Conservation (phyloP, 2,113 vertebrate species). For the Sterrhoptilus dennistouni region DNA sequence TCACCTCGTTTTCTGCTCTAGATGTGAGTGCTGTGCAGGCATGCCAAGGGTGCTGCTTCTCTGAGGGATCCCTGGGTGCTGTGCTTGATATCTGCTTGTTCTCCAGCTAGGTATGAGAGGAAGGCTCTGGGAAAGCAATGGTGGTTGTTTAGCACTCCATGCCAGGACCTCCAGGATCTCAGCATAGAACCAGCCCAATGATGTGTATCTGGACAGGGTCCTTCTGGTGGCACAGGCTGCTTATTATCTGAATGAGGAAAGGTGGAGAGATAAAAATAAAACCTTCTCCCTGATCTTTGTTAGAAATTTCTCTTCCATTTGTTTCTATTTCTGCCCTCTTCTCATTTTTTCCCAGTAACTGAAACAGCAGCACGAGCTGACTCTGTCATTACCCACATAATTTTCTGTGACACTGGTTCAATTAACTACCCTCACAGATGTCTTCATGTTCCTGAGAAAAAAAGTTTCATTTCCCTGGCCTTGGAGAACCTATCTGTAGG, state of each 20-base stretch:
- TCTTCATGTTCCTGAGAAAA: not conserved
- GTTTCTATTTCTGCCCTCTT: slow-evolving; percentile 31
- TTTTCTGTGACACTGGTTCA: slow-evolving; percentile 33
- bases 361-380: not conserved
- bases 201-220: not conserved
- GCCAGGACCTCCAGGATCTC: not conserved
- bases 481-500: not conserved
- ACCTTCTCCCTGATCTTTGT: not conserved
- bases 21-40: not conserved
- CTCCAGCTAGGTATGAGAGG: not conserved
- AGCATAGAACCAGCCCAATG: not conserved
- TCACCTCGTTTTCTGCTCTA: not conserved
- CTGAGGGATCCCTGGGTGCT: not conserved
- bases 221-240: not conserved
- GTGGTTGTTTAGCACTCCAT: not conserved
- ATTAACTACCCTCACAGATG: slow-evolving; percentile 6
- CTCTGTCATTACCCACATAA: slow-evolving; percentile 27
- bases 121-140: not conserved
- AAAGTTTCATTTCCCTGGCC: not conserved
- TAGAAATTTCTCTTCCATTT: slow-evolving; percentile 23
- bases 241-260: not conserved
- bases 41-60: not conserved
- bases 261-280: slow-evolving; percentile 15
- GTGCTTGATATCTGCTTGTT: not conserved
- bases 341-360: slow-evolving; percentile 9